Evolutionary conservation across 2,797 vertebrate species (phyloP).

Genomic region (Falco novaeseelandiae): DNA sequence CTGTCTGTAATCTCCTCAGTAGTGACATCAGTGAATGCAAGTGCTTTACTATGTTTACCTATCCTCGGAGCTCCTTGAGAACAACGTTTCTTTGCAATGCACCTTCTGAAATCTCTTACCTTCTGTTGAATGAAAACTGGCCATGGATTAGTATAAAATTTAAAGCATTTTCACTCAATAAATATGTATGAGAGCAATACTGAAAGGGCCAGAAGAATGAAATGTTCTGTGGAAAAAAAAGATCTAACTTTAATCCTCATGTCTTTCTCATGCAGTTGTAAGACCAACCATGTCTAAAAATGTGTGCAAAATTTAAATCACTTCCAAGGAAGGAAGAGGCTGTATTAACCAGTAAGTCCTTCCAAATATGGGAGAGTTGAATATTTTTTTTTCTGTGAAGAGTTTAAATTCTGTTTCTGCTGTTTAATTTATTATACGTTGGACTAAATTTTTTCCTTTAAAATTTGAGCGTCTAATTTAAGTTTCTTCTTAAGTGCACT

Average conservation of each 20-base stretch:
- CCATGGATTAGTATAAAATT: not conserved
- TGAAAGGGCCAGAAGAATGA: not conserved
- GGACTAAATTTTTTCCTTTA: not conserved
- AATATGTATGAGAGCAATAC: not conserved
- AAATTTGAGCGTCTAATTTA: not conserved
- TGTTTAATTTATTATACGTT: not conserved
- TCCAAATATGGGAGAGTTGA: not conserved
- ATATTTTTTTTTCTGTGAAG: not conserved
- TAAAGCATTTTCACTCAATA: not conserved
- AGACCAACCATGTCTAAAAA: not conserved
- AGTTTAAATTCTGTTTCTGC: not conserved
- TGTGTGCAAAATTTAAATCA: not conserved
- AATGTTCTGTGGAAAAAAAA: not conserved
- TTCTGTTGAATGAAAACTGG: not conserved
- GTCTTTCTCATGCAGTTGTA: not conserved
- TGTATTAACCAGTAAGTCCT: not conserved
- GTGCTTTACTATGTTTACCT: not conserved
- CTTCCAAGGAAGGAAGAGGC: not conserved
- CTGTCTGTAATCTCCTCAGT: not conserved
- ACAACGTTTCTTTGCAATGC: not conserved
- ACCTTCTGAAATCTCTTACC: not conserved
- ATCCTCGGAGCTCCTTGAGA: not conserved
- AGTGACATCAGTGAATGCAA: not conserved
- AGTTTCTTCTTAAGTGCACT: not conserved
- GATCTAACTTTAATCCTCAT: not conserved